These are phyloP conservation scores for Epinephelus lanceolatus DNA, from an alignment of 2,113 vertebrate genomes.

Conservation along the genomic window DNA sequence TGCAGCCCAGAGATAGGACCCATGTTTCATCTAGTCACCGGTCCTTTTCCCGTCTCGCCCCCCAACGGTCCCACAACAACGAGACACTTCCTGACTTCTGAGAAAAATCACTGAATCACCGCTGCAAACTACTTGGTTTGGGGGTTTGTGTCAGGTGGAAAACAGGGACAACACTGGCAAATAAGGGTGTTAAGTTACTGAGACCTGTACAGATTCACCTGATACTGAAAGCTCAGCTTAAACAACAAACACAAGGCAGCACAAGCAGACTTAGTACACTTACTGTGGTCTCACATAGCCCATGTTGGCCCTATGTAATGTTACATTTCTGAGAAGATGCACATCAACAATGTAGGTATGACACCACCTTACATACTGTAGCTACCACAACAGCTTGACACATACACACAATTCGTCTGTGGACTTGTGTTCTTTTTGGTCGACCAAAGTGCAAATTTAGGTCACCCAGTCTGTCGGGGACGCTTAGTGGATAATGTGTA, in stretches of 20 bases:
- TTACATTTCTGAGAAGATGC: neutral
- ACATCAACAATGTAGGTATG: neutral
- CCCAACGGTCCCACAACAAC: conserved; percentile 46
- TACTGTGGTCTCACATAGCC: neutral
- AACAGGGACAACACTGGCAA: neutral
- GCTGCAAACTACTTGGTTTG: neutral
- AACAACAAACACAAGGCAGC: conserved; percentile 19
- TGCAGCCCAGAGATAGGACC: conserved; percentile 61
- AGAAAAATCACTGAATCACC: conserved; percentile 48
- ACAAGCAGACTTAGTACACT: neutral
- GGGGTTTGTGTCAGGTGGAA: neutral
- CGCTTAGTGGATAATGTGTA: neutral
- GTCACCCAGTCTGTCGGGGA: neutral
- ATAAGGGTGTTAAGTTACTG: neutral
- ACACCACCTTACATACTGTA: neutral
- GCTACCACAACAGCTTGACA: neutral
- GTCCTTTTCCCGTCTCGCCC: conserved; percentile 46
- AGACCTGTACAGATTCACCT: neutral
- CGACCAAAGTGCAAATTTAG: neutral
- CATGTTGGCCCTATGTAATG: neutral
- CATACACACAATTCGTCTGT: neutral
- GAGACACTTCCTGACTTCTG: conserved; percentile 70
- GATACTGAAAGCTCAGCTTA: neutral
- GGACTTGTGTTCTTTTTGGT: neutral
- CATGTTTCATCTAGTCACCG: conserved; percentile 64